Evolutionary conservation across 2,888 invertebrate species (phyloP).

Genomic region (Lasioglossum morio): DNA sequence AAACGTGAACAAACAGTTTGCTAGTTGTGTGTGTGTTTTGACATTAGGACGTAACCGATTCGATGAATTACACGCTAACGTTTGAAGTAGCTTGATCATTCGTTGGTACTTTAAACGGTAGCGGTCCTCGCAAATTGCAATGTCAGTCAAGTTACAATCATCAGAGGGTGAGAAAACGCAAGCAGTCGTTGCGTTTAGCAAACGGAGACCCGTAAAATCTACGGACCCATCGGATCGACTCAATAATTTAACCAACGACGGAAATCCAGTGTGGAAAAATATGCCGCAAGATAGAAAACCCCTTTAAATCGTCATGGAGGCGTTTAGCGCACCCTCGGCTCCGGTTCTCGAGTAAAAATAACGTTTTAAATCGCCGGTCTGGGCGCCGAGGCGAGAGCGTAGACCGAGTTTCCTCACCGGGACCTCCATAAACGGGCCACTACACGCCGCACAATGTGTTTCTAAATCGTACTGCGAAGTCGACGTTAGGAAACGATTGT

Average conservation of each 20-base stretch:
- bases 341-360: constrained; percentile 7
- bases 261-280: background rate
- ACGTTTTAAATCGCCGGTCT: background rate
- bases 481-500: constrained; percentile 3
- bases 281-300: background rate
- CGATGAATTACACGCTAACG: background rate
- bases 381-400: background rate
- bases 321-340: background rate
- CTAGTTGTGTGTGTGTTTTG: background rate
- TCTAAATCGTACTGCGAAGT: constrained; percentile 37
- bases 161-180: background rate
- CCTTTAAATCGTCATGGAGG: background rate
- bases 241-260: background rate
- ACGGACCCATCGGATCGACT: background rate
- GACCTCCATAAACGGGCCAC: constrained; percentile 55
- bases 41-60: background rate
- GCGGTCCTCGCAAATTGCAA: too few species aligned
- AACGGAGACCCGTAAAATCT: background rate
- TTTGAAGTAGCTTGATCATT: background rate
- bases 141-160: background rate
- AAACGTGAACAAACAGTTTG: background rate
- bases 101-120: background rate
- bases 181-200: background rate
- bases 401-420: constrained; percentile 46
- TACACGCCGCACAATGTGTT: constrained; percentile 40